A percentile compares a stretch with the other conserved stretches of the same genome.
Evolutionary conservation across 2,113 vertebrate genomes (phyloP).

Genomic region (Coryphaenoides rupestris): DNA sequence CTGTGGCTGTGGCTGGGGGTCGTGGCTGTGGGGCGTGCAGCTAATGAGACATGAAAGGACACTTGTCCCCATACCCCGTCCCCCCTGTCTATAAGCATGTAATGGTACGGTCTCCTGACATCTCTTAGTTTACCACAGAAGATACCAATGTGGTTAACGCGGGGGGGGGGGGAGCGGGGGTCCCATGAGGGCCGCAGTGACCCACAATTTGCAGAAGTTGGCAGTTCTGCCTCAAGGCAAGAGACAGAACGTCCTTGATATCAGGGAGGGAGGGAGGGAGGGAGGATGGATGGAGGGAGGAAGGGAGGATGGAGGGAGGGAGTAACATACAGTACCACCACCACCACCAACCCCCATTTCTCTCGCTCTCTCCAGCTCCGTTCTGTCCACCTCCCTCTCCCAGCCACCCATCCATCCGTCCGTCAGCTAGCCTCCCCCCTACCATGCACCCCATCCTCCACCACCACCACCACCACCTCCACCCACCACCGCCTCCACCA

Average conservation of each 20-base stretch:
- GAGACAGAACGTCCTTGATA: slow-evolving; percentile 48
- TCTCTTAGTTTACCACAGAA: slow-evolving; percentile 7
- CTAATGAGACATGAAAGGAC: slow-evolving; percentile 55
- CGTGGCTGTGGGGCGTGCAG: too few relatives aligned
- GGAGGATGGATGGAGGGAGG: neutral
- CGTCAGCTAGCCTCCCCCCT: neutral
- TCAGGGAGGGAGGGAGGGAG: slow-evolving; percentile 5
- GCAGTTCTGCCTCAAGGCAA: slow-evolving; percentile 51
- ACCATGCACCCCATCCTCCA: neutral
- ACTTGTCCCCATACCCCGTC: slow-evolving; percentile 11
- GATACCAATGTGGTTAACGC: slow-evolving; percentile 18
- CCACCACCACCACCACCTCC: too few relatives aligned
- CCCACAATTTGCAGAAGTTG: slow-evolving; percentile 55
- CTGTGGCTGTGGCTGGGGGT: slow-evolving; percentile 46
- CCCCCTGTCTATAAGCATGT: neutral
- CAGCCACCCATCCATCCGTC: neutral
- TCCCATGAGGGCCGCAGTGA: slow-evolving; percentile 28
- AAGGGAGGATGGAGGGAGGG: neutral
- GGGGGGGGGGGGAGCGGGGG: slow-evolving; percentile 17
- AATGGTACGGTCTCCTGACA: slow-evolving; percentile 10
- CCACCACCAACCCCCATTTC: neutral
- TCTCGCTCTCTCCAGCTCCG: neutral
- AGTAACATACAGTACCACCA: slow-evolving; percentile 10
- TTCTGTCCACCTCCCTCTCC: neutral
- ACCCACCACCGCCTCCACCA: too few relatives aligned